Evolutionary conservation across 2,888 invertebrate genomes (phyloP).

Genomic region (Rhorus exstirpatorius): DNA sequence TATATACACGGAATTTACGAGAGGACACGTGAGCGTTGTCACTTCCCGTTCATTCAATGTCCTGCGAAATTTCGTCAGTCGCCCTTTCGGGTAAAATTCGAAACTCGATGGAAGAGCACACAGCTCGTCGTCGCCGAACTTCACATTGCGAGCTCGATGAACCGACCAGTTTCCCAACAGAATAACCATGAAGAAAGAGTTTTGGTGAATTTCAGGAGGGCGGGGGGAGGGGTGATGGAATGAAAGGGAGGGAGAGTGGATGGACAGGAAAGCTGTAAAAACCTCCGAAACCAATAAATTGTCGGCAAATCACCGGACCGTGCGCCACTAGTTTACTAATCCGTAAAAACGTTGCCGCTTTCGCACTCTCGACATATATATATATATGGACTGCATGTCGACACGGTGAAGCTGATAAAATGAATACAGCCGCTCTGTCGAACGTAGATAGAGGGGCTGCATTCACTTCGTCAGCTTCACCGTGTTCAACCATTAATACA

Average conservation of each 20-base stretch:
- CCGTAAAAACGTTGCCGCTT: conserved; percentile 76
- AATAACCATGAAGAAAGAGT: conserved; percentile 35
- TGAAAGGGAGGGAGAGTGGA: conserved; percentile 2
- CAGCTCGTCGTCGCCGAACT: conserved; percentile 25
- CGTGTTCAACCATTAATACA: too few relatives aligned
- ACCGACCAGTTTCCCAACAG: conserved; percentile 5
- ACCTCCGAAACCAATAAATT: conserved; percentile 79
- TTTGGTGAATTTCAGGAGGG: conserved; percentile 6
- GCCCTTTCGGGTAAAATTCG: neutral
- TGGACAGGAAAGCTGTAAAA: conserved; percentile 60
- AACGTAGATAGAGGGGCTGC: too few relatives aligned
- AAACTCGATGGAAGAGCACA: conserved; percentile 1
- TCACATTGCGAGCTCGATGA: conserved; percentile 41
- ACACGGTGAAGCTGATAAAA: too few relatives aligned
- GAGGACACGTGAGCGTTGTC: conserved; percentile 74
- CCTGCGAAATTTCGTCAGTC: conserved; percentile 49
- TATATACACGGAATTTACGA: conserved; percentile 82
- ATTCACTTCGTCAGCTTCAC: too few relatives aligned
- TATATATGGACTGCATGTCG: neutral
- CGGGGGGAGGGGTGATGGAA: conserved; percentile 16
- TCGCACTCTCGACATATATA: conserved; percentile 20
- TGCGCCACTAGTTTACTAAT: conserved; percentile 74
- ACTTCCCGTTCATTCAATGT: conserved; percentile 78
- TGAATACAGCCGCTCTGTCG: too few relatives aligned
- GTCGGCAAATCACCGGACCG: conserved; percentile 76